These are phyloP conservation scores for Tiaroga cobitis DNA, from an alignment of 2,797 vertebrate genomes.

Conservation along the genomic window DNA sequence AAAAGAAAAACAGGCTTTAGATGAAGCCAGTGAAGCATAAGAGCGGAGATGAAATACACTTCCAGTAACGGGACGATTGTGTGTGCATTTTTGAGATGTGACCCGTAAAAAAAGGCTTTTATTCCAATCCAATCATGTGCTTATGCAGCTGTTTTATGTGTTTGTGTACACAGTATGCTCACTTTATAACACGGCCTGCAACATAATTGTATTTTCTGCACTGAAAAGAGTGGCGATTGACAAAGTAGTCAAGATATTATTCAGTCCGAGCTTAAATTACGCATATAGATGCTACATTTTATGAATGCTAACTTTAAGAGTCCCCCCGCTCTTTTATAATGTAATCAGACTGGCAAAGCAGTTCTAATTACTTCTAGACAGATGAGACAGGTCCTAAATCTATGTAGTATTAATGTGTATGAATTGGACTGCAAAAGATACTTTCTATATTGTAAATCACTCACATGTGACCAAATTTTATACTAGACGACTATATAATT, in stretches of 20 bases:
- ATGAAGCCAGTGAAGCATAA: slow-evolving; percentile 46
- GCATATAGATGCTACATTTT: background rate
- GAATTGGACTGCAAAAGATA: background rate
- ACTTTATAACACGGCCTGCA: background rate
- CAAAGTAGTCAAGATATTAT: background rate
- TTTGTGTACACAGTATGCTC: background rate
- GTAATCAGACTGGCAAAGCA: background rate
- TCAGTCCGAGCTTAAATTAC: background rate
- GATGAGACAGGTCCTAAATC: background rate
- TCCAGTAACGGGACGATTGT: slow-evolving; percentile 61
- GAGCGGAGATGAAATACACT: slow-evolving; percentile 68
- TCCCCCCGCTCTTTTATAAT: background rate
- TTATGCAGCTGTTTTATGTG: slow-evolving; percentile 27
- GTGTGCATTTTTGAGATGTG: slow-evolving; percentile 56
- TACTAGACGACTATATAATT: too few relatives aligned
- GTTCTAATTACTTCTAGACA: background rate
- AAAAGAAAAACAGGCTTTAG: slow-evolving; percentile 55
- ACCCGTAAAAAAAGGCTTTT: slow-evolving; percentile 22
- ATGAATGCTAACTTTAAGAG: background rate
- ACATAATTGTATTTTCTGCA: background rate
- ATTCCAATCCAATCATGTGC: slow-evolving; percentile 18
- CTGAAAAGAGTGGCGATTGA: background rate
- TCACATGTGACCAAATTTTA: too few relatives aligned
- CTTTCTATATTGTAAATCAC: too few relatives aligned
- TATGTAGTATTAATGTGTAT: background rate